Conservation (phyloP, 2,888 invertebrate species). For the Aphrophora alni region DNA sequence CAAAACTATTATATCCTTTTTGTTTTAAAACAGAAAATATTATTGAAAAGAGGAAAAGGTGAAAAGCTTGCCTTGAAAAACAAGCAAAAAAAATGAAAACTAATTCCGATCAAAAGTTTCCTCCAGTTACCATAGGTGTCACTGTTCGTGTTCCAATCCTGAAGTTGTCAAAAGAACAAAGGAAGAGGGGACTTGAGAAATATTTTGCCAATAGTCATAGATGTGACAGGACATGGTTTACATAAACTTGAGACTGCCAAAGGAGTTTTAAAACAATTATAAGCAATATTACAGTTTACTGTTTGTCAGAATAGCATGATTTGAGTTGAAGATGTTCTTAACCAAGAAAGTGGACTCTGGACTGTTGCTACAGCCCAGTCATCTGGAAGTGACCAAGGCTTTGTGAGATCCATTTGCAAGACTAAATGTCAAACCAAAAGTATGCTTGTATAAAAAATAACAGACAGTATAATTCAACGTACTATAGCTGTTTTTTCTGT, state of each 20-base stretch:
- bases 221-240: slow-evolving; percentile 30
- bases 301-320: background rate
- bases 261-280: slow-evolving; percentile 17
- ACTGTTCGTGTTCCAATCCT: slow-evolving; percentile 29
- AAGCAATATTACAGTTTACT: slow-evolving; percentile 7
- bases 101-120: slow-evolving; percentile 26
- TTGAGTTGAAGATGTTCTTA: background rate
- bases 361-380: slow-evolving; percentile 18
- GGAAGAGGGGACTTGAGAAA: slow-evolving; percentile 26
- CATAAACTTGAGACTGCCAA: slow-evolving; percentile 27
- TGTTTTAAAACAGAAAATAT: background rate
- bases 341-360: background rate
- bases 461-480: slow-evolving; percentile 20
- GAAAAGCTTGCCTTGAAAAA: background rate
- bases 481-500: background rate
- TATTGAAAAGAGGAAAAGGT: background rate
- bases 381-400: slow-evolving; percentile 26
- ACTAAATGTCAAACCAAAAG: slow-evolving; percentile 21
- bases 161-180: no score
- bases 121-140: background rate
- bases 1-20: background rate
- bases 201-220: slow-evolving; percentile 26
- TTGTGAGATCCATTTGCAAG: slow-evolving; percentile 17
- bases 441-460: background rate
- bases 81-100: slow-evolving; percentile 33